phyloP scores from a whole-genome alignment of 2,797 vertebrate genomes.

The Tolypeutes matacus region DNA sequence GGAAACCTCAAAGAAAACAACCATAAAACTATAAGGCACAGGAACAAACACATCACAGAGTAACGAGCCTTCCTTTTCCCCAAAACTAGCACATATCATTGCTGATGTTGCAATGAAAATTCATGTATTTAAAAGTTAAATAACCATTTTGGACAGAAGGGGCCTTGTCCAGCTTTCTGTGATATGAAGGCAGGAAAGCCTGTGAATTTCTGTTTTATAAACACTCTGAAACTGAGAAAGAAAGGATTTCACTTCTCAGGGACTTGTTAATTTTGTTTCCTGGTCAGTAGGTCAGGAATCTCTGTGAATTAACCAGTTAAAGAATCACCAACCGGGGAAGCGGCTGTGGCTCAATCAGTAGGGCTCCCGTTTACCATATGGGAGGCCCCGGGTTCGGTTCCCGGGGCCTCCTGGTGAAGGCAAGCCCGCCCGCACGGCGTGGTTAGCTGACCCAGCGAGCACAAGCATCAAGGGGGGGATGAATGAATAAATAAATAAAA shows the following conservation, averaged over 20 bases:
- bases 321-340: background rate
- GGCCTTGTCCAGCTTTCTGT: background rate
- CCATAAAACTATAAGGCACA: slow-evolving; percentile 31
- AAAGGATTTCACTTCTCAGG: slow-evolving; percentile 3
- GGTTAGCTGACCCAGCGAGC: too few relatives aligned
- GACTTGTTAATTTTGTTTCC: background rate
- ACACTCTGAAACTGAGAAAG: slow-evolving; percentile 17
- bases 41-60: slow-evolving; percentile 10
- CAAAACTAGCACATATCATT: slow-evolving; percentile 24
- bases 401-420: too few relatives aligned
- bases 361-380: too few relatives aligned
- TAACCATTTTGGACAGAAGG: background rate
- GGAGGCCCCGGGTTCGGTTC: too few relatives aligned
- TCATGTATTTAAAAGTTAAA: slow-evolving; percentile 8
- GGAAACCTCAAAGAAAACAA: slow-evolving; percentile 74
- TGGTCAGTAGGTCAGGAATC: background rate
- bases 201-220: slow-evolving; percentile 38
- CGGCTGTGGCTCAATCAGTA: too few relatives aligned
- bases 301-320: background rate
- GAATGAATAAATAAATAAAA: too few relatives aligned
- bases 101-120: slow-evolving; percentile 10
- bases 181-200: background rate
- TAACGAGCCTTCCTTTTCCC: slow-evolving; percentile 30
- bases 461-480: too few relatives aligned
- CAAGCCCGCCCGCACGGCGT: too few relatives aligned